These are phyloP conservation scores for Pontoporia blainvillei DNA, from an alignment of 2,113 vertebrate species.

Conservation along the genomic window DNA sequence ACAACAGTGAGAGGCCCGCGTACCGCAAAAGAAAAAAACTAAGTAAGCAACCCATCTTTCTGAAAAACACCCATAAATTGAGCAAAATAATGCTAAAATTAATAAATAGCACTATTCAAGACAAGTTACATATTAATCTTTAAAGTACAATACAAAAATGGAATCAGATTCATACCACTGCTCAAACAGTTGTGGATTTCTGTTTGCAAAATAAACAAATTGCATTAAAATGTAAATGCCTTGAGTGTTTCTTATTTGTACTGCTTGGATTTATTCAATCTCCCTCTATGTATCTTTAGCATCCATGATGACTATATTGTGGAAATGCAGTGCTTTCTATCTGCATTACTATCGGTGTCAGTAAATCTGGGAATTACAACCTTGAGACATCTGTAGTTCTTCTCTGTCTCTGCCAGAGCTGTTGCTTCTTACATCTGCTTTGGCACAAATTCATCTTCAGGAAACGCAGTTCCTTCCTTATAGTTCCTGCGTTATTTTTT, in stretches of 20 bases:
- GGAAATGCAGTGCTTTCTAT: not conserved
- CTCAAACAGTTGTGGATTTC: not conserved
- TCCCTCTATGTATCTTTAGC: not conserved
- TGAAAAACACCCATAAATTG: not conserved
- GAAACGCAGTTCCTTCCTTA: constrained; percentile 18
- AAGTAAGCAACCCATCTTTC: not conserved
- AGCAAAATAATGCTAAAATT: not conserved
- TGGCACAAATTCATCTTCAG: not conserved
- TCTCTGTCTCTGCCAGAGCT: not conserved
- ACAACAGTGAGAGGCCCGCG: no score
- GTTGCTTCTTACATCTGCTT: not conserved
- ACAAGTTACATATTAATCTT: not conserved
- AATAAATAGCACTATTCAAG: not conserved
- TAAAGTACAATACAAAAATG: not conserved
- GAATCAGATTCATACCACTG: not conserved
- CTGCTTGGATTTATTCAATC: not conserved
- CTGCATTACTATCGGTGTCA: not conserved
- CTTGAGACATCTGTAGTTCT: not conserved
- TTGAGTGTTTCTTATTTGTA: not conserved
- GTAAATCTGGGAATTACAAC: not conserved
- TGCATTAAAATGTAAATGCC: not conserved
- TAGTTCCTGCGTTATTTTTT: not conserved
- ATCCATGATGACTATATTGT: not conserved
- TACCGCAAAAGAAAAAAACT: not conserved
- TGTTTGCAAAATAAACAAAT: not conserved